These are phyloP conservation scores for Zoanthus gigantus DNA, from an alignment of 92 coral and sea anemone genomes.

Conservation along the genomic window DNA sequence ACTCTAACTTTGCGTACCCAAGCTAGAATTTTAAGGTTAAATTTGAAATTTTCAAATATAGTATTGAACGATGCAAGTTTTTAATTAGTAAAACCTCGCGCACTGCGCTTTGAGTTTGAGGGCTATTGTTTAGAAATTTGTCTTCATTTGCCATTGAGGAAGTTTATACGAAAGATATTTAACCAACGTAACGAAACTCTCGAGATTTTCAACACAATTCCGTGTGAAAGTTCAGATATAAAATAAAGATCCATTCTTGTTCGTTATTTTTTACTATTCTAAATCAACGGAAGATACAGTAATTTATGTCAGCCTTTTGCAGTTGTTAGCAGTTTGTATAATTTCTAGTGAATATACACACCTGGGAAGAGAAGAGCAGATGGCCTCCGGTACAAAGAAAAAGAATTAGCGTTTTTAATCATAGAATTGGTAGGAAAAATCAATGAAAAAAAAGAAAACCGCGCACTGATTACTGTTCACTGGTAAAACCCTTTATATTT, in stretches of 20 bases:
- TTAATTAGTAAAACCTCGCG: slow-evolving; percentile 33
- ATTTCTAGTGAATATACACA: slow-evolving; percentile 75
- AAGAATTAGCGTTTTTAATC: slow-evolving; percentile 49
- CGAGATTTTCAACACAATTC: slow-evolving; percentile 6
- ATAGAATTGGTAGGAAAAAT: slow-evolving; percentile 29
- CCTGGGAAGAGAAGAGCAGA: slow-evolving; percentile 87
- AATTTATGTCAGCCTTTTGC: slow-evolving; percentile 45
- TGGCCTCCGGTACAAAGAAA: slow-evolving; percentile 55
- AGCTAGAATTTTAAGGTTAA: neutral
- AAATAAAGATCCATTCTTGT: neutral
- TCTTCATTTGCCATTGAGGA: slow-evolving; percentile 31
- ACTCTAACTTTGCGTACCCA: neutral
- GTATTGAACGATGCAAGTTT: slow-evolving; percentile 17
- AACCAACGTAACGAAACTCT: slow-evolving; percentile 17
- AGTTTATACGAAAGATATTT: slow-evolving; percentile 27
- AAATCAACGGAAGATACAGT: neutral
- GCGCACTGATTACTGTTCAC: slow-evolving; percentile 12
- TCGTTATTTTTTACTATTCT: neutral
- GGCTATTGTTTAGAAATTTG: slow-evolving; percentile 34
- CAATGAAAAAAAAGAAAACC: slow-evolving; percentile 19
- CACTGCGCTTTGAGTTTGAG: slow-evolving; percentile 8
- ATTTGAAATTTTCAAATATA: slow-evolving; percentile 28
- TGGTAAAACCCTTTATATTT: neutral
- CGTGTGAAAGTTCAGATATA: neutral
- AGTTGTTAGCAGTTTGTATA: slow-evolving; percentile 49